Evolutionary conservation across 1,140 invertebrate genomes (phyloP).

Genomic region (Latrodectus geometricus): DNA sequence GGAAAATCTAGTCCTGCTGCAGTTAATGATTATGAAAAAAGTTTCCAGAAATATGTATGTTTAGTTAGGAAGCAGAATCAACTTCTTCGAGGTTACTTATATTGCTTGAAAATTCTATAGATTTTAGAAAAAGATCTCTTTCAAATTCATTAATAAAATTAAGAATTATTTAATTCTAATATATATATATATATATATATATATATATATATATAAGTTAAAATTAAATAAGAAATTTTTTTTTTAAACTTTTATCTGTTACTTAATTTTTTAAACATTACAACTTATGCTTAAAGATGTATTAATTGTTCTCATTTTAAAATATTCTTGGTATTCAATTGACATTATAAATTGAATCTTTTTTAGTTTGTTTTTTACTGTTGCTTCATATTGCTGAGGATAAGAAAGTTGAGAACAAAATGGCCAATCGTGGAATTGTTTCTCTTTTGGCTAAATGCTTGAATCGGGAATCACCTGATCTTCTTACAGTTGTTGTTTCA

Average conservation of each 20-base stretch:
- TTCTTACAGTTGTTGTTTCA: conserved; percentile 90
- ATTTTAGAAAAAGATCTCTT: not conserved
- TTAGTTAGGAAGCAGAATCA: conserved; percentile 93
- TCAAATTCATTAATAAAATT: too few species aligned
- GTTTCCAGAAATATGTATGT: conserved; percentile 81
- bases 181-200: too few species aligned
- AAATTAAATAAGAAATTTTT: too few species aligned
- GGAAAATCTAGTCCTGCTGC: conserved; percentile 72
- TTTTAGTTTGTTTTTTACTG: conserved; percentile 81
- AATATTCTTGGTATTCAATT: too few species aligned
- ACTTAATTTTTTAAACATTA: too few species aligned
- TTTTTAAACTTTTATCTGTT: too few species aligned
- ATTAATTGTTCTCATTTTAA: too few species aligned
- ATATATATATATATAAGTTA: too few species aligned
- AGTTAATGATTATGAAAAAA: conserved; percentile 85
- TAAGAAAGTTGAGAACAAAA: conserved; percentile 92
- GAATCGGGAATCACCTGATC: conserved; percentile 86
- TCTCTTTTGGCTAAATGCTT: conserved; percentile 88
- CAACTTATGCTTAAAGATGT: too few species aligned
- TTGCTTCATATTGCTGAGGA: conserved; percentile 96
- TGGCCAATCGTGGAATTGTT: conserved; percentile 93
- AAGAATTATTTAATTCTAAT: too few species aligned
- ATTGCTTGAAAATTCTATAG: conserved; percentile 25
- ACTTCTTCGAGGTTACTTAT: conserved; percentile 77
- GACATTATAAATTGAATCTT: not conserved